Conservation (phyloP, 1,140 invertebrate species). For the Zaprionus taronus region DNA sequence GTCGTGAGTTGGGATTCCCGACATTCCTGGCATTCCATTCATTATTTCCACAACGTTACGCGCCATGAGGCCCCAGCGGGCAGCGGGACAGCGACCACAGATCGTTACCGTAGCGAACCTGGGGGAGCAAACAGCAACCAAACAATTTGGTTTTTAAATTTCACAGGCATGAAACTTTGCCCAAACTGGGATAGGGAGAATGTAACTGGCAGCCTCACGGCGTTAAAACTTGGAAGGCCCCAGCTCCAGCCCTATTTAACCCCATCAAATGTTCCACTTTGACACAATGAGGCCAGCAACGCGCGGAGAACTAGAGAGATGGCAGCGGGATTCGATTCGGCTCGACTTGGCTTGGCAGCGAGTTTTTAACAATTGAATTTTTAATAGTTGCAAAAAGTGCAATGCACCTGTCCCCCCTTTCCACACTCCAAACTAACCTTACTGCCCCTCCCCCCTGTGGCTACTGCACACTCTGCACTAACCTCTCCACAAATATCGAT, state of each 20-base stretch:
- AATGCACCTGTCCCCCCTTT: conserved; percentile 14
- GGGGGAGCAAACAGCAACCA: conserved; percentile 35
- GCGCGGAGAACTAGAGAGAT: conserved; percentile 27
- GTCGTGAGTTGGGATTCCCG: background rate
- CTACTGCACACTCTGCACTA: background rate
- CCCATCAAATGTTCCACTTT: conserved; percentile 61
- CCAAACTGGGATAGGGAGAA: conserved; percentile 41
- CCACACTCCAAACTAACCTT: background rate
- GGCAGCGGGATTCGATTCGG: conserved; percentile 11
- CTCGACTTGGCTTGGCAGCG: conserved; percentile 11
- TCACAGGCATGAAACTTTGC: conserved; percentile 55
- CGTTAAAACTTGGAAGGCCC: conserved; percentile 28
- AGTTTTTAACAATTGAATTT: conserved; percentile 74
- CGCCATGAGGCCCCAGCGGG: conserved; percentile 38
- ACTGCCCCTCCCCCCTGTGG: too few relatives aligned
- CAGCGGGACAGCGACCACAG: conserved; percentile 1
- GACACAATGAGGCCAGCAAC: conserved; percentile 71
- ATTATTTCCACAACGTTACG: conserved; percentile 70
- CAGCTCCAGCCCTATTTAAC: conserved; percentile 25
- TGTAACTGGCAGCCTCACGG: conserved; percentile 22
- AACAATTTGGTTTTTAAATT: conserved; percentile 65
- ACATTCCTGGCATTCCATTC: conserved; percentile 53
- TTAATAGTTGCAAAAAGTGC: conserved; percentile 63
- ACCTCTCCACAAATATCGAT: conserved; percentile 43
- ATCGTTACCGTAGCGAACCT: conserved; percentile 20